Evolutionary conservation across 2,113 vertebrate genomes (phyloP).

Genomic region (Chelonoidis abingdonii): DNA sequence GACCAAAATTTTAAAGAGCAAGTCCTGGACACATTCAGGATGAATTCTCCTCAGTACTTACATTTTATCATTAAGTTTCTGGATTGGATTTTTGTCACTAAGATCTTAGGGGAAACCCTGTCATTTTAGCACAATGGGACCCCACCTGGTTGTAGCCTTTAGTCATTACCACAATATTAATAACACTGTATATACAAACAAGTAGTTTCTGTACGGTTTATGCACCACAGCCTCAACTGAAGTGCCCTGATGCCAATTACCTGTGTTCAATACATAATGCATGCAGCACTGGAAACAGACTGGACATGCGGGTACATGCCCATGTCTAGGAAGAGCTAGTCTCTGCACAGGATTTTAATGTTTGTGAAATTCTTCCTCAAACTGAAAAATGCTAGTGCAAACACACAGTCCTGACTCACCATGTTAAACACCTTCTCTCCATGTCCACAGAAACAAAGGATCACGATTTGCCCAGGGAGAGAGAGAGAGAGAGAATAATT

Average conservation of each 20-base stretch:
- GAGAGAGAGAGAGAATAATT: background rate
- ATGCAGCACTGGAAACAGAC: background rate
- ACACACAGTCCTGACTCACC: background rate
- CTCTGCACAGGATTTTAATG: background rate
- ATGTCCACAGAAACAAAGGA: background rate
- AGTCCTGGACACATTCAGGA: background rate
- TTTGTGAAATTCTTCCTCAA: background rate
- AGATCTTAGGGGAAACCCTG: background rate
- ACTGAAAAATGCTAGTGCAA: background rate
- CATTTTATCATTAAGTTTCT: accelerated
- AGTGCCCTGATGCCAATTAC: background rate
- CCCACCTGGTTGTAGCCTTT: background rate
- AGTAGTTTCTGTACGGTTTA: background rate
- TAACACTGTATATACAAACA: background rate
- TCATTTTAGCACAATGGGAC: accelerated
- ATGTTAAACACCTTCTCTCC: background rate
- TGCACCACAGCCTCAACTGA: background rate
- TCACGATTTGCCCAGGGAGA: too few species aligned
- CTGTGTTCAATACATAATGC: background rate
- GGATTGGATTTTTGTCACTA: background rate
- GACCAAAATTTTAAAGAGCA: background rate
- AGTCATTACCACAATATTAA: background rate
- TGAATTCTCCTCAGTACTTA: background rate
- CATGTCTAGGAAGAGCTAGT: background rate
- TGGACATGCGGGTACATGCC: background rate